phyloP scores from a whole-genome alignment of 2,888 invertebrate species.

The Labia minor region DNA sequence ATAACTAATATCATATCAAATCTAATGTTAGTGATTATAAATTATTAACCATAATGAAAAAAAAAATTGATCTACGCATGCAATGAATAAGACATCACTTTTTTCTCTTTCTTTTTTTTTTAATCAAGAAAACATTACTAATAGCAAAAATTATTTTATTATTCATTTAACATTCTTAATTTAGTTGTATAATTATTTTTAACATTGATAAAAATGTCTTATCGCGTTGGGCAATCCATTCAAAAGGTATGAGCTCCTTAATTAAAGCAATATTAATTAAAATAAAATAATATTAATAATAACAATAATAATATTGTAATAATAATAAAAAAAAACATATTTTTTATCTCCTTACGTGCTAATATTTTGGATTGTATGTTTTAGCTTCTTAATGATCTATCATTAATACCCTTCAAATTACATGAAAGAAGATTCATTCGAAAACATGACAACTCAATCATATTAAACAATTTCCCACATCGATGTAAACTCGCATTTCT shows the following conservation, averaged over 20 bases:
- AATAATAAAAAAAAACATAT: too few relatives aligned
- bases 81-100: neutral
- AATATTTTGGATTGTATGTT: slow-evolving; percentile 13
- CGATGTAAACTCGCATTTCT: neutral
- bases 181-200: slow-evolving; percentile 13
- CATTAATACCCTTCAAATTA: neutral
- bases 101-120: neutral
- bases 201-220: neutral
- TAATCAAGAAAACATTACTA: neutral
- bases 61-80: too few relatives aligned
- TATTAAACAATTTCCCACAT: slow-evolving; percentile 13
- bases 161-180: neutral
- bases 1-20: too few relatives aligned
- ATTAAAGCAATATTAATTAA: too few relatives aligned
- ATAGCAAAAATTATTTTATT: neutral
- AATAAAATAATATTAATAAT: too few relatives aligned
- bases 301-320: too few relatives aligned
- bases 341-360: neutral
- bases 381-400: neutral
- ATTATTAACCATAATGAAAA: too few relatives aligned
- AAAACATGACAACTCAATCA: slow-evolving; percentile 13
- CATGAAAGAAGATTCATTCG: slow-evolving; percentile 2
- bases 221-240: neutral
- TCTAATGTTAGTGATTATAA: too few relatives aligned
- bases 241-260: neutral